Conservation (phyloP, 2,113 vertebrate species). For the Ictalurus furcatus region DNA sequence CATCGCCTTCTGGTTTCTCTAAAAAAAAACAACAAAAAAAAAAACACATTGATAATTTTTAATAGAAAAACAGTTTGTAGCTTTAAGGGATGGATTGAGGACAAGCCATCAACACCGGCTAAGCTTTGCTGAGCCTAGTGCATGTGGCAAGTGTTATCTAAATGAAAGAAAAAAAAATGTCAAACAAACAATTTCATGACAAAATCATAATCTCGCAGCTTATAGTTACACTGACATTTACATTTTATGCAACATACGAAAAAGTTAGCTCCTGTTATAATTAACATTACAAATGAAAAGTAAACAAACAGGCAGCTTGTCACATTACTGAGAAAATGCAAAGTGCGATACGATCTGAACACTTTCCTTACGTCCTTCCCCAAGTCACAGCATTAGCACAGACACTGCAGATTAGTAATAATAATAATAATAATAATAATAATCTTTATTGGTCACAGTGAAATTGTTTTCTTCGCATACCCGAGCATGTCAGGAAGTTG, state of each 20-base stretch:
- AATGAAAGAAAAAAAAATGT: no score
- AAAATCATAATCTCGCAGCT: background rate
- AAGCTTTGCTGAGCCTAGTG: background rate
- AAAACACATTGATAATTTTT: background rate
- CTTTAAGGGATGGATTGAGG: background rate
- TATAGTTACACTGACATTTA: background rate
- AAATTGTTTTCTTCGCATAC: no score
- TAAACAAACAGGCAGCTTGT: background rate
- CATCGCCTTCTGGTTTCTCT: constrained; percentile 53
- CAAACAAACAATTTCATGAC: no score
- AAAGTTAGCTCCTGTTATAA: background rate
- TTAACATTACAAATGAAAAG: no score
- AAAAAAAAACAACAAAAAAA: background rate
- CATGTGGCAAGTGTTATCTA: background rate
- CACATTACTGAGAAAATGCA: no score
- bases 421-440: no score
- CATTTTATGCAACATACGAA: background rate
- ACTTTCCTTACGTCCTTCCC: no score
- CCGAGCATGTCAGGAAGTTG: no score
- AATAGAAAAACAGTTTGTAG: background rate
- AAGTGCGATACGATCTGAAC: no score
- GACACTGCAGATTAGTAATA: no score
- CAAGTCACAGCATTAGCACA: no score
- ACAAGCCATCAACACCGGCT: background rate
- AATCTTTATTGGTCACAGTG: no score